Evolutionary conservation across 2,888 invertebrate genomes (phyloP).

Genomic region (Abscondita cerata): DNA sequence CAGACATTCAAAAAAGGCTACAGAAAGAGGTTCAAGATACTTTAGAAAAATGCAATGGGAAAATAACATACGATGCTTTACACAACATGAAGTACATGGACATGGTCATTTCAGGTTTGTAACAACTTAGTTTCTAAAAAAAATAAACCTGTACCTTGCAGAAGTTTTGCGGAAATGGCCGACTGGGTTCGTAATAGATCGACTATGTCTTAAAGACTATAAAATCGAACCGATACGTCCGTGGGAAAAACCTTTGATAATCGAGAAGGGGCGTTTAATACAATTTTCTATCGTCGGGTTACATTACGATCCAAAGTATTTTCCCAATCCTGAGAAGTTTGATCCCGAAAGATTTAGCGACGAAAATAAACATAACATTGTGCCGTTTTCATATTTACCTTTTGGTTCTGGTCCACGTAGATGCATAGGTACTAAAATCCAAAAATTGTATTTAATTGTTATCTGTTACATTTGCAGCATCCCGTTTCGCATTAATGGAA

Average conservation of each 20-base stretch:
- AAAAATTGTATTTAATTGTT: no score
- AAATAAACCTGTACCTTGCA: not conserved
- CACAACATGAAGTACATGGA: no score
- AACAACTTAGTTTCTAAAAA: not conserved
- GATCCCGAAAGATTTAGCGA: no score
- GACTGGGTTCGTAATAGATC: slow-evolving; percentile 57
- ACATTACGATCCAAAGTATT: slow-evolving; percentile 64
- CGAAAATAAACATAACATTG: no score
- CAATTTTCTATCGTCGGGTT: slow-evolving; percentile 61
- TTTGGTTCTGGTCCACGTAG: slow-evolving; percentile 60
- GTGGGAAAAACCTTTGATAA: slow-evolving; percentile 36
- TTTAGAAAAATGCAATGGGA: not conserved
- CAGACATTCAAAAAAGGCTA: slow-evolving; percentile 64
- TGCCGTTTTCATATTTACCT: slow-evolving; percentile 61
- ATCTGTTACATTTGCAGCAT: slow-evolving; percentile 45
- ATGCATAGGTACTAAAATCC: slow-evolving; percentile 52
- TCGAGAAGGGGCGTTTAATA: slow-evolving; percentile 61
- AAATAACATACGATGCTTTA: slow-evolving; percentile 22
- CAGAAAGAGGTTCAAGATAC: slow-evolving; percentile 61
- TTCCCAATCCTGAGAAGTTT: slow-evolving; percentile 63
- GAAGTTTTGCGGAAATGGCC: slow-evolving; percentile 62
- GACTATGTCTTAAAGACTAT: slow-evolving; percentile 61
- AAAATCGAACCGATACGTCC: slow-evolving; percentile 54
- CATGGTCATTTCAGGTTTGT: slow-evolving; percentile 36
- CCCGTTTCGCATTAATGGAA: slow-evolving; percentile 54